Evolutionary conservation across 35 echinoderm and acorn worm species (phyloP).

Genomic region (Heliocidaris tuberculata): DNA sequence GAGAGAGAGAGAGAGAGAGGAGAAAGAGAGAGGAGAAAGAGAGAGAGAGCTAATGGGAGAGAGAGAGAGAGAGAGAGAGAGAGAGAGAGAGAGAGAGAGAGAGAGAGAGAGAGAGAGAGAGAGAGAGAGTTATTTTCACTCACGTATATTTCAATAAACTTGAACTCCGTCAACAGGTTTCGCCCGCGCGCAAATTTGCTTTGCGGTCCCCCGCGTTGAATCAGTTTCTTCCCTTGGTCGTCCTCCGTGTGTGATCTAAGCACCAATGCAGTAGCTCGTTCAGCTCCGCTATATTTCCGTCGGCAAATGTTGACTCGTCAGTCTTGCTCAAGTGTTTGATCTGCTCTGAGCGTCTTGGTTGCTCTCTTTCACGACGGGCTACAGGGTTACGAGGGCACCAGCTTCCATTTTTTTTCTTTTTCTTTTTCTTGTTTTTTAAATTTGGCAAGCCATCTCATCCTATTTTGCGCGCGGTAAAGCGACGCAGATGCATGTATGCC

Average conservation of each 20-base stretch:
- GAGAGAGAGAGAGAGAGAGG: too few relatives aligned
- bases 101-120: background rate
- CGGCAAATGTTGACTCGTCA: conserved; percentile 14
- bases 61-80: too few relatives aligned
- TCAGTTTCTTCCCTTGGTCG: background rate
- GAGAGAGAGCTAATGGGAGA: background rate
- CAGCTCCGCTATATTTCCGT: conserved; percentile 27
- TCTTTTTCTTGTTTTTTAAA: too few relatives aligned
- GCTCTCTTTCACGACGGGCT: background rate
- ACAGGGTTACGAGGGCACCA: background rate
- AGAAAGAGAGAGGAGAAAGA: background rate
- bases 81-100: too few relatives aligned
- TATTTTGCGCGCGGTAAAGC: background rate
- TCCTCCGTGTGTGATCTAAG: background rate
- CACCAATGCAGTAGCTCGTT: conserved; percentile 2
- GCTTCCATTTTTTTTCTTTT: background rate
- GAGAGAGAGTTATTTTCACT: background rate
- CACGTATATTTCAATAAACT: conserved; percentile 24
- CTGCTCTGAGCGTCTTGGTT: background rate
- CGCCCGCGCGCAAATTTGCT: background rate
- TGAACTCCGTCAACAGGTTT: conserved; percentile 25
- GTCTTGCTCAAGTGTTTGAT: conserved; percentile 24
- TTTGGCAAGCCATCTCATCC: background rate
- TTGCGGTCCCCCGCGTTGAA: background rate
- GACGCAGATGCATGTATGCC: too few relatives aligned